phyloP scores from a whole-genome alignment of 2,113 vertebrate species.

The Oplegnathus fasciatus region DNA sequence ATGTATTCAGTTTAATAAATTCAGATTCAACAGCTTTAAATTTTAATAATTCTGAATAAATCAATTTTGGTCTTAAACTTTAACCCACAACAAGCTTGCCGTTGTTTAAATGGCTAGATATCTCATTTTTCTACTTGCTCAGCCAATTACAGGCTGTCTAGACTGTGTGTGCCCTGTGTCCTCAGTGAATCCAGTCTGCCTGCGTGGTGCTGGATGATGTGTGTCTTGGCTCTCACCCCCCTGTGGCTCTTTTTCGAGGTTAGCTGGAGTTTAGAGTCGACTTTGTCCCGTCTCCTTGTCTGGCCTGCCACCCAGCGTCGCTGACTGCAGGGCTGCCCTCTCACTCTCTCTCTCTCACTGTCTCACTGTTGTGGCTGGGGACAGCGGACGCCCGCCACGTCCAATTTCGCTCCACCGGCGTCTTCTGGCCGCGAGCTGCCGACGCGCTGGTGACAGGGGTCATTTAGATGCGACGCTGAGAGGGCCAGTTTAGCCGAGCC shows the following conservation, averaged over 20 bases:
- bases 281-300: constrained; percentile 53
- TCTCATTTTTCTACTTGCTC: background rate
- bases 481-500: constrained; percentile 12
- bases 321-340: constrained; percentile 33
- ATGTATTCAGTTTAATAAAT: background rate
- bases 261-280: constrained; percentile 67
- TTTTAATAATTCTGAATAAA: background rate
- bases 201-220: constrained; percentile 21
- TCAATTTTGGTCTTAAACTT: background rate
- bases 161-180: background rate
- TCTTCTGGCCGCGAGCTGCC: constrained; percentile 36
- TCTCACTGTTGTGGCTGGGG: constrained; percentile 53
- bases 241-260: constrained; percentile 46
- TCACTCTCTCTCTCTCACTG: background rate
- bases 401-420: constrained; percentile 34
- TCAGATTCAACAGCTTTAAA: background rate
- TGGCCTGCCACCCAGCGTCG: background rate
- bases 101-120: background rate
- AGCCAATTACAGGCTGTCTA: constrained; percentile 18
- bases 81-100: no score
- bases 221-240: background rate
- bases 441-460: constrained; percentile 52
- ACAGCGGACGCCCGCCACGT: constrained; percentile 61
- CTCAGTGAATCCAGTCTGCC: background rate
- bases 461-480: constrained; percentile 37